Percentiles rank a stretch among this genome's conserved stretches.
These are phyloP conservation scores for Empidonax alnorum DNA, from an alignment of 2,113 vertebrate species.

Conservation along the genomic window DNA sequence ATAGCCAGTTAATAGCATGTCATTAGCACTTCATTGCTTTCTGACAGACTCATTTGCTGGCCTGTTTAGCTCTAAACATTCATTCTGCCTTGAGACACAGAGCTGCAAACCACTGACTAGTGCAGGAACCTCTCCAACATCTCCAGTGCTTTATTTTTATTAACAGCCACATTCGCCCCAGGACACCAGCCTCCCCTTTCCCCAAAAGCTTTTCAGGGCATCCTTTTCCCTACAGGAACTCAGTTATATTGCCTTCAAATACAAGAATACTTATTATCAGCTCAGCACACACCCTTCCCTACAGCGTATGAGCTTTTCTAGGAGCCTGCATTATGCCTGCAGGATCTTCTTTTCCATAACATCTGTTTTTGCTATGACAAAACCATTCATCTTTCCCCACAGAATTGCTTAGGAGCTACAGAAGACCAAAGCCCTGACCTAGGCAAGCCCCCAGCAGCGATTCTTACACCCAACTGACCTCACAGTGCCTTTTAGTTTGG, in stretches of 20 bases:
- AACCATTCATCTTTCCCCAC: background rate
- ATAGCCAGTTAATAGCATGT: background rate
- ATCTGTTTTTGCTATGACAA: background rate
- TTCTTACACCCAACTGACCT: constrained; percentile 20
- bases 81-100: background rate
- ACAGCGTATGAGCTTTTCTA: background rate
- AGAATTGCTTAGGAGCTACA: background rate
- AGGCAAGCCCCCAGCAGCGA: background rate
- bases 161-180: background rate
- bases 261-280: background rate
- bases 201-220: background rate
- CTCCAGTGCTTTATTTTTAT: background rate
- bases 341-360: background rate
- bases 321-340: background rate
- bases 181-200: background rate
- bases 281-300: background rate
- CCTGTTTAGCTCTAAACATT: background rate
- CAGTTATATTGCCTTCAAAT: background rate
- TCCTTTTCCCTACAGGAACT: background rate
- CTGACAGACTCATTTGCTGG: background rate
- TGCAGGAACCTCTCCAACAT: accelerated
- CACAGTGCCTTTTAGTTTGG: background rate
- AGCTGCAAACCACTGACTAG: background rate
- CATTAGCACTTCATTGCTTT: background rate
- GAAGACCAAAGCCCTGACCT: background rate